A percentile compares a stretch with the other conserved stretches of the same genome.
Conservation (phyloP, 2,797 vertebrate species). For the Sphaeramia orbicularis region DNA sequence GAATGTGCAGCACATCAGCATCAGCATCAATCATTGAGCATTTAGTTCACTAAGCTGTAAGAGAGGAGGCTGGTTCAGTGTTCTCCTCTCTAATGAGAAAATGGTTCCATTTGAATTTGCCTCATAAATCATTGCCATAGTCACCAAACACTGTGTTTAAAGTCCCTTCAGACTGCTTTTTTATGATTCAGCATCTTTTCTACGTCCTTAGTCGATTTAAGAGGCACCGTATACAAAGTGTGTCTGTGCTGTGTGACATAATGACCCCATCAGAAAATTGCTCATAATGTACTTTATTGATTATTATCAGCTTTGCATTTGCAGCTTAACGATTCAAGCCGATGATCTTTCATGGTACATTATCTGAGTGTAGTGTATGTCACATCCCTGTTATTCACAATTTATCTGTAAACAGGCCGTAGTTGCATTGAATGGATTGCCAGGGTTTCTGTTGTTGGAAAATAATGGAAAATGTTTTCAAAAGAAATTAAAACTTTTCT, state of each 20-base stretch:
- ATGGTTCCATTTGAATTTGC: slow-evolving; percentile 74
- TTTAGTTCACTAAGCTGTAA: slow-evolving; percentile 70
- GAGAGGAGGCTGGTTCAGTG: slow-evolving; percentile 66
- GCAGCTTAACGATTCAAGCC: not conserved
- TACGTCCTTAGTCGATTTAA: slow-evolving; percentile 28
- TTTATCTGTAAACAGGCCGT: not conserved
- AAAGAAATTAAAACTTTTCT: no score
- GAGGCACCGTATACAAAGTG: slow-evolving; percentile 30
- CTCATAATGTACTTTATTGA: slow-evolving; percentile 33
- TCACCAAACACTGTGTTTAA: slow-evolving; percentile 63
- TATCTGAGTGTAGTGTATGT: slow-evolving; percentile 11
- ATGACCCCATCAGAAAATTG: slow-evolving; percentile 29
- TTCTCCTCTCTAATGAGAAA: slow-evolving; percentile 78
- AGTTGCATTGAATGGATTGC: no score
- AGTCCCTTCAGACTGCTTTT: slow-evolving; percentile 31
- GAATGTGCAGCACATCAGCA: slow-evolving; percentile 64
- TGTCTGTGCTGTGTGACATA: slow-evolving; percentile 19
- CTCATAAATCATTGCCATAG: slow-evolving; percentile 74
- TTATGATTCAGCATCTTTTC: slow-evolving; percentile 62
- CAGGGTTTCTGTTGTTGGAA: no score
- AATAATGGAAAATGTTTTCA: no score
- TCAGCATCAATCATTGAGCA: slow-evolving; percentile 73
- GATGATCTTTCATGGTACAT: not conserved
- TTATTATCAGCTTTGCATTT: slow-evolving; percentile 46
- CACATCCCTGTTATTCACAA: not conserved